Evolutionary conservation across 2,888 invertebrate species (phyloP).

Genomic region (Cephus nigrinus): DNA sequence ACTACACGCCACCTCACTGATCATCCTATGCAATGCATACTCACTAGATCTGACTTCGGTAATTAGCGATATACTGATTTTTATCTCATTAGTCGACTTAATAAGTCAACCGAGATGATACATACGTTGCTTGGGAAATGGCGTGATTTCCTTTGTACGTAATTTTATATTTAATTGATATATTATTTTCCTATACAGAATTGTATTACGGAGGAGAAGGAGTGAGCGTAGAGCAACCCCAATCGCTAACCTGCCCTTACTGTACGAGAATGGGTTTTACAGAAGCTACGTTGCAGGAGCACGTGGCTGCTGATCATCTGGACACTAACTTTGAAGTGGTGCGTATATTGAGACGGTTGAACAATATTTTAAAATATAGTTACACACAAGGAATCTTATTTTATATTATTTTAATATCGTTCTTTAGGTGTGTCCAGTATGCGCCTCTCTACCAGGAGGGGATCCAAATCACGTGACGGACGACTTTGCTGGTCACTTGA

Average conservation of each 20-base stretch:
- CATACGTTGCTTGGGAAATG: background rate
- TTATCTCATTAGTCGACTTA: background rate
- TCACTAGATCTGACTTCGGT: slow-evolving; percentile 97
- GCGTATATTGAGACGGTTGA: slow-evolving; percentile 51
- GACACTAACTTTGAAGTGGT: slow-evolving; percentile 92
- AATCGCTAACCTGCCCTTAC: slow-evolving; percentile 97
- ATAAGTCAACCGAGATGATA: background rate
- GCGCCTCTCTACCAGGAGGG: slow-evolving; percentile 95
- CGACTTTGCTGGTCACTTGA: slow-evolving; percentile 96
- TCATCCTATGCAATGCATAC: slow-evolving; percentile 99
- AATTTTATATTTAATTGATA: background rate
- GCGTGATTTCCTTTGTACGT: background rate
- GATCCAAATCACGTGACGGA: slow-evolving; percentile 98
- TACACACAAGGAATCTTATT: background rate
- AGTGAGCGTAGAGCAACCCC: slow-evolving; percentile 90
- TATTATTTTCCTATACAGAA: slow-evolving; percentile 71
- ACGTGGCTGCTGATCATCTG: slow-evolving; percentile 90
- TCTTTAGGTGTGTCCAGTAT: slow-evolving; percentile 93
- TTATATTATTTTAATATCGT: slow-evolving; percentile 4
- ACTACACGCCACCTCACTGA: slow-evolving; percentile 93
- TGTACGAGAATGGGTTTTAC: slow-evolving; percentile 97
- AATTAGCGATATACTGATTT: slow-evolving; percentile 40
- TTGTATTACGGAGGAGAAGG: slow-evolving; percentile 96
- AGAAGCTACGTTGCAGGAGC: slow-evolving; percentile 90
- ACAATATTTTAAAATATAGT: background rate